Percentiles rank a stretch among this genome's conserved stretches.
phyloP scores from a whole-genome alignment of 37 sponge, comb jelly and placozoan genomes.

The Chondrosia reniformis region DNA sequence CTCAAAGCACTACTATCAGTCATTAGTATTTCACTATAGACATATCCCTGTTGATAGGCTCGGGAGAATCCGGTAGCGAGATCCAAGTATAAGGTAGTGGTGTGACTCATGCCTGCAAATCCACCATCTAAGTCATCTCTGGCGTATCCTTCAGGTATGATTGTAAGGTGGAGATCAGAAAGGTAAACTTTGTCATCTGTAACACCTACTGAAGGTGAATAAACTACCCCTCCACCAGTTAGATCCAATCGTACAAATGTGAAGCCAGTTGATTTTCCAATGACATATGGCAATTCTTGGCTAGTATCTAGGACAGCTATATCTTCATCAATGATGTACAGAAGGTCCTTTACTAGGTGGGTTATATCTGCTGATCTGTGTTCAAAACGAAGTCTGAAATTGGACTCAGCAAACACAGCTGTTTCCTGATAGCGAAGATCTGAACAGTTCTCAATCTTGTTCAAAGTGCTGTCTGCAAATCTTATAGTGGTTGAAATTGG shows the following conservation, averaged over 20 bases:
- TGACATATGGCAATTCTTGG: neutral
- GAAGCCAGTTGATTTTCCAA: conserved; percentile 22
- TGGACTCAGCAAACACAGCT: conserved; percentile 21
- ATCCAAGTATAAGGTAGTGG: neutral
- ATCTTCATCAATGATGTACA: conserved; percentile 6
- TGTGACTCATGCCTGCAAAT: neutral
- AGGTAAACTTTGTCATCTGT: conserved; percentile 9
- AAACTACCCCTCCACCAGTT: neutral
- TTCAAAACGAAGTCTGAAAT: conserved; percentile 30
- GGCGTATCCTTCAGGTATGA: neutral
- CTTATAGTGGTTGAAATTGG: conserved; percentile 23
- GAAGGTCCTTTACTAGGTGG: conserved; percentile 11
- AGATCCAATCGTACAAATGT: conserved; percentile 13
- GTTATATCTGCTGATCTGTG: conserved; percentile 35
- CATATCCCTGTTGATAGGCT: neutral
- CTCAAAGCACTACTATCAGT: neutral
- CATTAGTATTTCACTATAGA: conserved; percentile 1
- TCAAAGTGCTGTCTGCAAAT: conserved; percentile 14
- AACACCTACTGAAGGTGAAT: neutral
- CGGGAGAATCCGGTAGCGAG: neutral
- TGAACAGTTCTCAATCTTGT: neutral
- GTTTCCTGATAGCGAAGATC: conserved; percentile 33
- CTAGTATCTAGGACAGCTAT: conserved; percentile 7
- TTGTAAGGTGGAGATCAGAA: neutral
- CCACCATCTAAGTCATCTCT: too few species aligned